Base-by-base conservation (phyloP, 2,888 invertebrate species). In the Amblyjoppa proteus region DNA sequence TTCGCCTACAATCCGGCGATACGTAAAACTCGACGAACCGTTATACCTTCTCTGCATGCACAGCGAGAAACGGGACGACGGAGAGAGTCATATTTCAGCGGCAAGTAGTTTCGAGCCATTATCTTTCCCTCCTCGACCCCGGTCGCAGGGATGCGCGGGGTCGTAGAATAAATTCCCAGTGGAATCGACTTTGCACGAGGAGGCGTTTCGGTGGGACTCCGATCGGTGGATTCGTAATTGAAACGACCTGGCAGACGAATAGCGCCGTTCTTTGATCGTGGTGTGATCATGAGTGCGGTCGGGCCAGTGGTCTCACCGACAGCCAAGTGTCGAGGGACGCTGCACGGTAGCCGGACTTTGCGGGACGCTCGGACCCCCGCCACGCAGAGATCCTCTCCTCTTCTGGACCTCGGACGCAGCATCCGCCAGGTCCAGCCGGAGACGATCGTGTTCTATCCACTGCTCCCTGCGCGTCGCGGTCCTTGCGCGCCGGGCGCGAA, bases 401-500 rank as follows among this genome's bases (percentile, higher is more conserved):
- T 81, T 81, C 88, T 77, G 87, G 88, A 69, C 78, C 28, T 80
- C 38, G n/a, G 73, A 61, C 34, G 69, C 41, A 20, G 25, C n/a
- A 64, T 77, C 68, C 61, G 73, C 76, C 70, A 79, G 76, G 71
- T 75, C 70, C 71, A 13, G 58, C 49, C 70, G 31, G 51, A 49
- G 71, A 85, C 56, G 68, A 71, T 82, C 68, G 38, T 41, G 34
- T 64, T 64, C 73, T 68, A 75, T 75, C 73, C 77, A 78, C 81
- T 20, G 28, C 58, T 28, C 28, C 28, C 25, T 28, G 28, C 13
- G 13, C 11, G 13, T 28, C 20, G 11, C 71, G 68, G 84, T 69
- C 83, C 80, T 78, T 78, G 49, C 81, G 49, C 69, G 73, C 53
- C 38, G 28, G 81, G 81, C 76, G 91, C 87, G 89, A 89, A 90